Percentiles rank a stretch among this genome's conserved stretches.
Evolutionary conservation across 2,113 vertebrate genomes (phyloP).

Genomic region (Crotalus horridus): DNA sequence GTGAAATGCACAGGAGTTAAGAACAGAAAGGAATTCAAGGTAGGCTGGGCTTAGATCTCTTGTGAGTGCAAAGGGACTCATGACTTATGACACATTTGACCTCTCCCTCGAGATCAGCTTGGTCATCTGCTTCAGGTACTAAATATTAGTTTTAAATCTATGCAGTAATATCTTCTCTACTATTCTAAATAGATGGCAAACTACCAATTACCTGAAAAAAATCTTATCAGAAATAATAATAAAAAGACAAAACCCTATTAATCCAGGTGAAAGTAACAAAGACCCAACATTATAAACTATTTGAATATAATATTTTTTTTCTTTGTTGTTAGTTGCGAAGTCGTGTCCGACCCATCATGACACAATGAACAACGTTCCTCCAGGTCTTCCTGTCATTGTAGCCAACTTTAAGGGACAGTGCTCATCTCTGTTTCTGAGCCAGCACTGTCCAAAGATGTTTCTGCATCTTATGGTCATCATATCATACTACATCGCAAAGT

Average conservation of each 20-base stretch:
- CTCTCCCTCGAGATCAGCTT: not conserved
- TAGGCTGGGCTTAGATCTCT: not conserved
- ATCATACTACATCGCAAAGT: not conserved
- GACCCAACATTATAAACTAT: not conserved
- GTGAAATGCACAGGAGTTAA: not conserved
- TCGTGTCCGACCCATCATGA: too few species aligned
- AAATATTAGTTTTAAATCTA: not conserved
- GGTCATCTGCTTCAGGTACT: not conserved
- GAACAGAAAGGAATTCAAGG: not conserved
- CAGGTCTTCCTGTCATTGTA: not conserved
- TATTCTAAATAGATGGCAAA: not conserved
- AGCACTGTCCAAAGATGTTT: not conserved
- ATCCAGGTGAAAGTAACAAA: not conserved
- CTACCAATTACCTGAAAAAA: not conserved
- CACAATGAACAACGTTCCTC: too few species aligned
- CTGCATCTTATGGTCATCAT: not conserved
- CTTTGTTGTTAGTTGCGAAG: too few species aligned
- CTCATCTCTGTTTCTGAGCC: too few species aligned
- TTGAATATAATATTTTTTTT: not conserved
- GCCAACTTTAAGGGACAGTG: not conserved
- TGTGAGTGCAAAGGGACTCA: not conserved
- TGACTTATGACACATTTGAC: not conserved
- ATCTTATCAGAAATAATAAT: not conserved
- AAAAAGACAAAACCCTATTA: not conserved
- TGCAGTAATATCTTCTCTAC: not conserved